A percentile compares a stretch with the other conserved stretches of the same genome.
These are phyloP conservation scores for Cheilosia scutellata DNA, from an alignment of 2,888 invertebrate species.

Conservation along the genomic window DNA sequence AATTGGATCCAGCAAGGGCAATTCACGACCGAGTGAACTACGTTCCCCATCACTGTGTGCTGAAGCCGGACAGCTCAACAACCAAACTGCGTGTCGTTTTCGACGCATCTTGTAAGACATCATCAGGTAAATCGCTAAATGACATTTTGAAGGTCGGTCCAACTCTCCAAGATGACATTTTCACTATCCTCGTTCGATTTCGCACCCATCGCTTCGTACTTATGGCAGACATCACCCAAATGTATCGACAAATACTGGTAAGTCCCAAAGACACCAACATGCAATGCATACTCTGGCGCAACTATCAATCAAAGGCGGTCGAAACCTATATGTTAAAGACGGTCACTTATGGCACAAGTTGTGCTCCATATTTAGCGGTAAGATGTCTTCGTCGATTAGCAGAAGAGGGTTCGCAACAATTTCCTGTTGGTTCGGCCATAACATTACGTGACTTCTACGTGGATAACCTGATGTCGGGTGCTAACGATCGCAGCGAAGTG, in stretches of 20 bases:
- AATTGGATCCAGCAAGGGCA: no score
- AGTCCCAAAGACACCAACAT: background rate
- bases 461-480: constrained; percentile 63
- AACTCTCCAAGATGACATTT: constrained; percentile 47
- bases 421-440: constrained; percentile 13
- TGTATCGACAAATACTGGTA: constrained; percentile 33
- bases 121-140: no score
- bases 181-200: constrained; percentile 6
- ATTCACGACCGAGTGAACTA: no score
- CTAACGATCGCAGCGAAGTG: constrained; percentile 29
- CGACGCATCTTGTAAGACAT: no score
- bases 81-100: no score
- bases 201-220: no score
- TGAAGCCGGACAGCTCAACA: no score
- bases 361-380: constrained; percentile 33
- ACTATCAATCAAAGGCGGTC: constrained; percentile 21
- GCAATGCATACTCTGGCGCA: constrained; percentile 35
- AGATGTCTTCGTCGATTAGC: constrained; percentile 26
- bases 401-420: constrained; percentile 1
- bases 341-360: constrained; percentile 47
- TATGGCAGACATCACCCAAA: constrained; percentile 22
- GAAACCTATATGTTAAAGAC: constrained; percentile 47
- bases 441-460: constrained; percentile 48
- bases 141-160: constrained; percentile 43
- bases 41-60: no score